Conservation (phyloP, 2,113 vertebrate species). For the Thunnus thynnus region DNA sequence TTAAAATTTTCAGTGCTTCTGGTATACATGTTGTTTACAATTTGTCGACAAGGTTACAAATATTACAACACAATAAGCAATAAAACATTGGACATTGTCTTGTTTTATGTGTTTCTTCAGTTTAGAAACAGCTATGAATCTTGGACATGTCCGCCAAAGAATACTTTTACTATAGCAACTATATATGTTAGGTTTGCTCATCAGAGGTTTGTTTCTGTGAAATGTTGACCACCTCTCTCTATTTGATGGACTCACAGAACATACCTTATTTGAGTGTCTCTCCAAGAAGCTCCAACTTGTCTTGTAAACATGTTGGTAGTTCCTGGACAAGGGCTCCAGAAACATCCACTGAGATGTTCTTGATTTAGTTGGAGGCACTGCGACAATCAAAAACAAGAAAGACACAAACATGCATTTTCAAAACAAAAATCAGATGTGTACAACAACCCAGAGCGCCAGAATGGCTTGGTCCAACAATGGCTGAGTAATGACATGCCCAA, state of each 20-base stretch:
- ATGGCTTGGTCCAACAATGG: neutral
- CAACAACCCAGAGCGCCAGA: neutral
- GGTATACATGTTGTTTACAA: neutral
- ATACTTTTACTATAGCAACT: neutral
- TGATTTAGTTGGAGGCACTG: neutral
- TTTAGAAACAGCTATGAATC: neutral
- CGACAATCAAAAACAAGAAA: conserved; percentile 10
- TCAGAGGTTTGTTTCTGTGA: neutral
- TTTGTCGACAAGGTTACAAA: neutral
- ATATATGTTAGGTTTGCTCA: neutral
- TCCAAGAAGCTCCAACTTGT: neutral
- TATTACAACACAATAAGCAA: neutral
- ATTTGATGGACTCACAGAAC: neutral
- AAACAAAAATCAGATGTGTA: neutral
- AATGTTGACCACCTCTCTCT: neutral
- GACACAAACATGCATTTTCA: neutral
- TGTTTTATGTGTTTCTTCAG: neutral
- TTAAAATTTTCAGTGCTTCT: neutral
- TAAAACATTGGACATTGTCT: neutral
- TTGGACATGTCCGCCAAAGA: neutral
- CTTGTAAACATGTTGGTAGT: neutral
- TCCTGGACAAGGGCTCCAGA: neutral
- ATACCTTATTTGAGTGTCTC: conserved; percentile 10
- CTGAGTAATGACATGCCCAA: neutral
- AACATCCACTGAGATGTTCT: neutral